Conservation (phyloP, 1,140 invertebrate genomes). For the Capitella teleta region DNA sequence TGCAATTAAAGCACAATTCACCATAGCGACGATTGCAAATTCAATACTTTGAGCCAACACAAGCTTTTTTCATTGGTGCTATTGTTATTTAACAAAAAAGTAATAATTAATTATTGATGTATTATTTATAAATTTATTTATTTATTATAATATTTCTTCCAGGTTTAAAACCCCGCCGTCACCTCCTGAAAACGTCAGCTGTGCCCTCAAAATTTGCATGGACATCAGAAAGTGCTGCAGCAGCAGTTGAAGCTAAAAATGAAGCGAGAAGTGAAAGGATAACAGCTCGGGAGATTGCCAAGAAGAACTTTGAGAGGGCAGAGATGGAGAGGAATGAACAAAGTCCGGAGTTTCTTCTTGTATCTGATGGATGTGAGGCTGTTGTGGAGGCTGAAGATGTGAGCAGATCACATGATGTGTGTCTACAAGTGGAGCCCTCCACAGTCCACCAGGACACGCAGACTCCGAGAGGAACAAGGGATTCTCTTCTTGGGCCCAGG, state of each 20-base stretch:
- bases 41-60: not conserved
- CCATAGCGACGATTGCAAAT: not conserved
- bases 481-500: too few relatives aligned
- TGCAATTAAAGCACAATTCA: not conserved
- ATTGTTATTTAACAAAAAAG: not conserved
- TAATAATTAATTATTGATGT: not conserved
- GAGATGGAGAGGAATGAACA: too few relatives aligned
- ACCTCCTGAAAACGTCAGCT: too few relatives aligned
- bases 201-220: too few relatives aligned
- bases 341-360: too few relatives aligned
- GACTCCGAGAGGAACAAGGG: not conserved
- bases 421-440: not conserved
- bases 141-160: not conserved
- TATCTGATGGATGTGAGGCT: too few relatives aligned
- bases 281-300: too few relatives aligned
- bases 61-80: not conserved
- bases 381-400: not conserved
- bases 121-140: not conserved
- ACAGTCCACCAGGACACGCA: not conserved
- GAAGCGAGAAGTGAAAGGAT: too few relatives aligned
- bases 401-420: not conserved
- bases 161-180: too few relatives aligned
- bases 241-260: too few relatives aligned
- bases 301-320: too few relatives aligned
- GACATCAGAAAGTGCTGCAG: too few relatives aligned